phyloP scores from a whole-genome alignment of 1,140 invertebrate genomes.

The Drosophila azteca region DNA sequence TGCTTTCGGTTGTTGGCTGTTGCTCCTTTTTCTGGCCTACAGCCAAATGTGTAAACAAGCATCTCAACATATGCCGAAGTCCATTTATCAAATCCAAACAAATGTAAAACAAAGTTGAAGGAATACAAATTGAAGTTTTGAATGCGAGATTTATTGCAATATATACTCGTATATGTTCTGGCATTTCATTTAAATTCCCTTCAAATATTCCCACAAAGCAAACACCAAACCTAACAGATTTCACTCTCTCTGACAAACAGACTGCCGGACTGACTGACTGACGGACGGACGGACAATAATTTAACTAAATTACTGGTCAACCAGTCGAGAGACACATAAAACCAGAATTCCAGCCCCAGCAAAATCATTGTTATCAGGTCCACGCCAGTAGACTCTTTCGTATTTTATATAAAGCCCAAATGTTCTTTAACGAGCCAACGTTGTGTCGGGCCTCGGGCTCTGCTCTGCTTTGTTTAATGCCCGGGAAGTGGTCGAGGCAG shows the following conservation, averaged over 20 bases:
- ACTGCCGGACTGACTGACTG: slow-evolving; percentile 3
- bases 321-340: slow-evolving; percentile 33
- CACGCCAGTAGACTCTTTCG: slow-evolving; percentile 20
- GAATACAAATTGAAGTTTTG: slow-evolving; percentile 46
- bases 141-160: slow-evolving; percentile 36
- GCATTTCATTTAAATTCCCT: no score
- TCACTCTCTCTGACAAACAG: background rate
- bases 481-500: background rate
- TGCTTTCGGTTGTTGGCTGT: slow-evolving; percentile 13
- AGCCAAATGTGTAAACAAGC: slow-evolving; percentile 41
- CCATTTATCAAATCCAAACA: slow-evolving; percentile 51
- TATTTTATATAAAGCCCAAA: slow-evolving; percentile 38
- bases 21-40: slow-evolving; percentile 33
- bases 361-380: slow-evolving; percentile 58
- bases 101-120: slow-evolving; percentile 49
- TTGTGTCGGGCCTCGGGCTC: slow-evolving; percentile 26
- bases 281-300: slow-evolving; percentile 31
- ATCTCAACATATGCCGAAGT: slow-evolving; percentile 33
- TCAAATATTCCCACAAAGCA: no score
- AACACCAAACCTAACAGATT: slow-evolving; percentile 2
- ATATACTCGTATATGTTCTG: background rate
- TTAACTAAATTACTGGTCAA: slow-evolving; percentile 55
- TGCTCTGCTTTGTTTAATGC: slow-evolving; percentile 51
- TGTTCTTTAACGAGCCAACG: slow-evolving; percentile 43
- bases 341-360: slow-evolving; percentile 16